These are phyloP conservation scores for Ploceus nigricollis DNA, from an alignment of 2,113 vertebrate species.

Conservation along the genomic window DNA sequence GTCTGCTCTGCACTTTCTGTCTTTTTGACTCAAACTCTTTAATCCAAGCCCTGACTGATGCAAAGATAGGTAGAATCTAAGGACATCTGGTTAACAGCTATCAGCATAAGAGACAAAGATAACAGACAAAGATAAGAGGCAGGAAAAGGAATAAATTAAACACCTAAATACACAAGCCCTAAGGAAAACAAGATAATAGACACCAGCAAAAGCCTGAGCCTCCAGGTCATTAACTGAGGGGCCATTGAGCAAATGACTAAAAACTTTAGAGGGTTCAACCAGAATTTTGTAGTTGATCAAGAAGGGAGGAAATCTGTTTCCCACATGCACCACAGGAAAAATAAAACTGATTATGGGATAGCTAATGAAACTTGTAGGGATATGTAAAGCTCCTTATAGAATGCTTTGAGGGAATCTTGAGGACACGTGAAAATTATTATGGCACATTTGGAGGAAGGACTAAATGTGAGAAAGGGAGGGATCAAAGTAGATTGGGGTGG, in stretches of 20 bases:
- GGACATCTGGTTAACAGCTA: neutral
- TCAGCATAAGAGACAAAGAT: neutral
- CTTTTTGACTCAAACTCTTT: neutral
- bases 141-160: constrained; percentile 21
- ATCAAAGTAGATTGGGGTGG: neutral
- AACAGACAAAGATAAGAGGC: constrained; percentile 16
- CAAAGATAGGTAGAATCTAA: neutral
- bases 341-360: neutral
- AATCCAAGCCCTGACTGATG: neutral
- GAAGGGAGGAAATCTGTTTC: neutral
- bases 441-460: neutral
- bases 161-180: neutral
- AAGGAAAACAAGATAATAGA: constrained; percentile 9
- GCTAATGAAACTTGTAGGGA: neutral
- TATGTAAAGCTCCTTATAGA: neutral
- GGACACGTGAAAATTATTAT: neutral
- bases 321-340: neutral
- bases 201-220: neutral
- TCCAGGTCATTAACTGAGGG: neutral
- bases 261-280: neutral
- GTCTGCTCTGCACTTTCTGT: neutral
- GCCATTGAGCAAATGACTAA: neutral
- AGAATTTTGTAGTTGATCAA: neutral
- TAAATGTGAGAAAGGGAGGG: neutral
- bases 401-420: neutral